Evolutionary conservation across 2,113 vertebrate species (phyloP), one percentile per base, ranked within the genome.

Genomic region (Podilymbus podiceps): DNA sequence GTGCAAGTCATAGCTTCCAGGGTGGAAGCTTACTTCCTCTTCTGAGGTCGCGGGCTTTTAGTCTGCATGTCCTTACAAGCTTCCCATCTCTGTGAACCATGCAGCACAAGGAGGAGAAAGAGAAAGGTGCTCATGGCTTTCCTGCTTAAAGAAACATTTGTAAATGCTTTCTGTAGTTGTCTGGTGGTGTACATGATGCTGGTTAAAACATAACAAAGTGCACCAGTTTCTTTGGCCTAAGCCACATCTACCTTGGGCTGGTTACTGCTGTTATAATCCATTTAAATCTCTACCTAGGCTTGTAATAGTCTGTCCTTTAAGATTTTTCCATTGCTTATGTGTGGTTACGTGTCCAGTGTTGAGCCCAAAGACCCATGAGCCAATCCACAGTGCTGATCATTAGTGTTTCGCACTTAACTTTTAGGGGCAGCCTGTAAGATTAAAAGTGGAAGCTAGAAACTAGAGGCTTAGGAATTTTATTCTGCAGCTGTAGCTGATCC

Each of bases 301-400:
- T 93, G 46, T 50, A 66, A 3, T 56, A 55, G 46, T 5, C 15
- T 86, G 18, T 74, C 40, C 23, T 50, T 77, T 33, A 80, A 9
- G 20, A 23, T 52, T 40, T 84, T 15, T 62, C 23, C 7, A 2
- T 35, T 74, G 31, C 21, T 79, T 53, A 16, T 53, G 12, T 49
- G 19, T 75, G 69, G 27, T 23, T 69, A 2, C 0, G 0, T 84
- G 24, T 44, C 64, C 3, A 8, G 11, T 60, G 40, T 66, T 84
- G 55, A 66, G 25, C 20, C 15, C n/a, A 28, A 20, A 76, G 49
- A 13, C 44, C 14, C 9, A 6, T 47, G 23, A 87, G 23, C 35
- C 21, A 21, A 18, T 81, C 38, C 8, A 15, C 22, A 8, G 21
- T 44, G 18, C 52, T 30, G 14, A 20, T 89, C 28, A 12, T 2